phyloP scores from a whole-genome alignment of 2,113 vertebrate species.

The Phainopepla nitens region DNA sequence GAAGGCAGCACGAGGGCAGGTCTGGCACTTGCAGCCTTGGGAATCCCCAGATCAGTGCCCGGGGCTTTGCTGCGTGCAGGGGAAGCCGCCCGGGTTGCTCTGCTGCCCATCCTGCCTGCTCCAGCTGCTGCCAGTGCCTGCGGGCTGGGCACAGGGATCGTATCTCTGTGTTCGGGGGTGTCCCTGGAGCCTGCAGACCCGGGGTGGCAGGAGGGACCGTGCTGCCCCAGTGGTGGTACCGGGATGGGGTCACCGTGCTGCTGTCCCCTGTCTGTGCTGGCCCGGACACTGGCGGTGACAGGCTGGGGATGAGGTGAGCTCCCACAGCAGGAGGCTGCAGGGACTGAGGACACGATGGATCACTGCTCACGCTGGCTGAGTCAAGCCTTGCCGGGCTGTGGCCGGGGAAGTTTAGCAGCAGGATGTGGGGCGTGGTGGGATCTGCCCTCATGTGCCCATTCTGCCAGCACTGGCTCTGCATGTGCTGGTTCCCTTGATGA shows the following conservation, averaged over 20 bases:
- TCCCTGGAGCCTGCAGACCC: neutral
- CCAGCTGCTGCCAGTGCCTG: accelerated
- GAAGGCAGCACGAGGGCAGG: constrained; percentile 44
- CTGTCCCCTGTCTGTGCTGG: neutral
- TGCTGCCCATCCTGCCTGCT: neutral
- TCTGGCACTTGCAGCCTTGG: constrained; percentile 12
- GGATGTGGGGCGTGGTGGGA: neutral
- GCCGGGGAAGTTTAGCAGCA: neutral
- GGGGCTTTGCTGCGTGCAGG: neutral
- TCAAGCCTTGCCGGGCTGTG: accelerated
- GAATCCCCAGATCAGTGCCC: neutral
- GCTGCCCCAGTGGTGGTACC: accelerated
- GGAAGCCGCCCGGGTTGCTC: neutral
- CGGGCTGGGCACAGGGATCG: accelerated
- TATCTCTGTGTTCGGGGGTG: accelerated
- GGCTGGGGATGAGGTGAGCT: neutral
- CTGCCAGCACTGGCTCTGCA: neutral
- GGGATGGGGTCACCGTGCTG: accelerated
- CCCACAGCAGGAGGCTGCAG: neutral
- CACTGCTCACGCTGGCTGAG: neutral
- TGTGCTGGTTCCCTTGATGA: neutral
- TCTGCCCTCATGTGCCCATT: neutral
- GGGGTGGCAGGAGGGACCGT: neutral
- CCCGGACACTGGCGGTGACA: accelerated
- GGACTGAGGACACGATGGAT: accelerated